These are phyloP conservation scores for Zoanthus solanderi DNA, from an alignment of 92 coral and sea anemone species.

Conservation along the genomic window DNA sequence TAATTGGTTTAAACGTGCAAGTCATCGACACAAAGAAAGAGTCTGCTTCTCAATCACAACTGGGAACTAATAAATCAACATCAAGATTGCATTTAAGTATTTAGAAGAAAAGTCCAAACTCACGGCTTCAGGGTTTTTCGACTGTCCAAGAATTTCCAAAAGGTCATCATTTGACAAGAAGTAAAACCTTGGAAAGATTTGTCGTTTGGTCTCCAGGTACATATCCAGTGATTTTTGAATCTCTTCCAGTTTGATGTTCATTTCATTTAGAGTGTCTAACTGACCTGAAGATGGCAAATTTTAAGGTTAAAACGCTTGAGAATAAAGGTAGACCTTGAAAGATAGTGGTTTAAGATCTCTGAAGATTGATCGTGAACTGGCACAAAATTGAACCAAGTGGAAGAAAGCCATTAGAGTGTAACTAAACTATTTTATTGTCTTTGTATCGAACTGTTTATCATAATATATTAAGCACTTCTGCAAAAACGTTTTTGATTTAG, in stretches of 20 bases:
- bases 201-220: constrained; percentile 98
- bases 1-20: too few species aligned
- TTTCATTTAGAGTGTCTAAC: constrained; percentile 93
- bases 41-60: neutral
- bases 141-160: constrained; percentile 98
- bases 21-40: neutral
- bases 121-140: constrained; percentile 99
- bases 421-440: too few species aligned
- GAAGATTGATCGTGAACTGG: too few species aligned
- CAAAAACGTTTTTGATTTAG: too few species aligned
- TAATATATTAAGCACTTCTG: too few species aligned
- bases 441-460: too few species aligned
- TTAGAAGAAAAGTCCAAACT: constrained; percentile 38
- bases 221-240: constrained; percentile 98
- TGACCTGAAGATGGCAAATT: constrained; percentile 67
- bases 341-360: too few species aligned
- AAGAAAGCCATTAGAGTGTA: too few species aligned
- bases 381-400: too few species aligned
- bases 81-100: neutral
- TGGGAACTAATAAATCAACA: too few species aligned
- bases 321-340: neutral
- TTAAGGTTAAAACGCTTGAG: neutral
- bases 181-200: constrained; percentile 97
- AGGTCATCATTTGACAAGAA: constrained; percentile 98
- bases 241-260: constrained; percentile 97